Conservation (phyloP, 2,888 invertebrate species). For the Drosophila fungiperda region DNA sequence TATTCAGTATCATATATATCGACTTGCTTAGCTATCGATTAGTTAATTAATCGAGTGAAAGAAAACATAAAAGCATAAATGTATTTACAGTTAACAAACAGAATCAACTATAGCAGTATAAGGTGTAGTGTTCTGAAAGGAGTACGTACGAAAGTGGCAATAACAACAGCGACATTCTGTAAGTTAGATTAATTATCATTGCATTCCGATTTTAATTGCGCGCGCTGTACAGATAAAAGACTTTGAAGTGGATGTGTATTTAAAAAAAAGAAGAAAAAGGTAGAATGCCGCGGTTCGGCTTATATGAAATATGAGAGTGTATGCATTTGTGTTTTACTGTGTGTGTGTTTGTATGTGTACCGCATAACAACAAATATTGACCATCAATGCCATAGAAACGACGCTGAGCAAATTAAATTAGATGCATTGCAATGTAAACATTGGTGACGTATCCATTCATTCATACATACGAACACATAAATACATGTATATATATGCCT, state of each 20-base stretch:
- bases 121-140: conserved; percentile 15
- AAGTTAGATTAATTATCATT: conserved; percentile 24
- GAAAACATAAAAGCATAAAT: conserved; percentile 60
- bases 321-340: neutral
- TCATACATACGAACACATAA: neutral
- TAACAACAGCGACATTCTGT: conserved; percentile 22
- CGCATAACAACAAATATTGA: conserved; percentile 26
- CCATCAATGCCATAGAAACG: conserved; percentile 5
- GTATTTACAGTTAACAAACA: conserved; percentile 56
- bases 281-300: conserved; percentile 22
- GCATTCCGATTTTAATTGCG: conserved; percentile 40
- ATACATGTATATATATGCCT: neutral
- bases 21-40: conserved; percentile 36
- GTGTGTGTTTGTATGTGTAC: conserved; percentile 10
- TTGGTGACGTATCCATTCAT: conserved; percentile 17
- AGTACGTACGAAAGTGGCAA: conserved; percentile 5
- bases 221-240: conserved; percentile 32
- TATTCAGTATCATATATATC: conserved; percentile 21
- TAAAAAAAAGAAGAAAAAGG: conserved; percentile 17
- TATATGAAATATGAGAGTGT: neutral
- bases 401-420: conserved; percentile 50
- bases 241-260: conserved; percentile 19
- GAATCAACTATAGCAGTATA: conserved; percentile 42
- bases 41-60: conserved; percentile 20
- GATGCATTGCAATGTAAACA: conserved; percentile 36